phyloP scores from a whole-genome alignment of 2,888 invertebrate species.

The Idaea aversata region DNA sequence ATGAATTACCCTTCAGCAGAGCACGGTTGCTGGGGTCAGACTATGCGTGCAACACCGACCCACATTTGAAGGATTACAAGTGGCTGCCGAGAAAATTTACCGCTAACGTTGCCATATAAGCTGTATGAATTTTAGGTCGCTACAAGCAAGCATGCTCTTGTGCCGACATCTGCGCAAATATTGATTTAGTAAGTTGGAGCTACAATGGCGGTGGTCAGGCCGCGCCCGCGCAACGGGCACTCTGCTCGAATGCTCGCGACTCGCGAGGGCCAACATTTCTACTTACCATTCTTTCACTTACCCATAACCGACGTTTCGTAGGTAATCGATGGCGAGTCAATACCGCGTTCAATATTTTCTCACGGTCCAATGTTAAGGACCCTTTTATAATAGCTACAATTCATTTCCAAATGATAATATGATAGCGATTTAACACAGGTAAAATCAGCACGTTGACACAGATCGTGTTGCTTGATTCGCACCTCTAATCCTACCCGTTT shows the following conservation, averaged over 20 bases:
- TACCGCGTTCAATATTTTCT: conserved; percentile 40
- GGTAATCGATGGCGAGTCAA: conserved; percentile 44
- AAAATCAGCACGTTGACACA: too few relatives aligned
- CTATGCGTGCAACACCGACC: conserved; percentile 75
- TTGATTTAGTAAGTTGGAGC: conserved; percentile 78
- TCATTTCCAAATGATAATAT: conserved; percentile 6
- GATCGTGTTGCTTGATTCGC: too few relatives aligned
- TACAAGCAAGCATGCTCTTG: conserved; percentile 77
- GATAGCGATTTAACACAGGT: background rate
- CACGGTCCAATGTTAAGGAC: conserved; percentile 27
- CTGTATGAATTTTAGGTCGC: conserved; percentile 80
- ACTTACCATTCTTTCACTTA: conserved; percentile 46
- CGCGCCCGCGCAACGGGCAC: conserved; percentile 33
- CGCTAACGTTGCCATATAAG: conserved; percentile 80
- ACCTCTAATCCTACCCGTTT: background rate
- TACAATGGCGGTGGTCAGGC: conserved; percentile 59
- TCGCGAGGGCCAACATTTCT: conserved; percentile 27
- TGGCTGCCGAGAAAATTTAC: conserved; percentile 79
- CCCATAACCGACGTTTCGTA: conserved; percentile 36
- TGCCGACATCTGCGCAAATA: conserved; percentile 80
- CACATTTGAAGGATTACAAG: conserved; percentile 79
- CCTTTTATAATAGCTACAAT: conserved; percentile 1
- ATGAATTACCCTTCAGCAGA: conserved; percentile 66
- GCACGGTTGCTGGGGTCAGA: conserved; percentile 65
- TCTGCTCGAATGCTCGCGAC: conserved; percentile 34